A percentile compares a stretch with the other conserved stretches of the same genome.
These are phyloP conservation scores for Copsychus sechellarum DNA, from an alignment of 2,113 vertebrate species.

Conservation along the genomic window DNA sequence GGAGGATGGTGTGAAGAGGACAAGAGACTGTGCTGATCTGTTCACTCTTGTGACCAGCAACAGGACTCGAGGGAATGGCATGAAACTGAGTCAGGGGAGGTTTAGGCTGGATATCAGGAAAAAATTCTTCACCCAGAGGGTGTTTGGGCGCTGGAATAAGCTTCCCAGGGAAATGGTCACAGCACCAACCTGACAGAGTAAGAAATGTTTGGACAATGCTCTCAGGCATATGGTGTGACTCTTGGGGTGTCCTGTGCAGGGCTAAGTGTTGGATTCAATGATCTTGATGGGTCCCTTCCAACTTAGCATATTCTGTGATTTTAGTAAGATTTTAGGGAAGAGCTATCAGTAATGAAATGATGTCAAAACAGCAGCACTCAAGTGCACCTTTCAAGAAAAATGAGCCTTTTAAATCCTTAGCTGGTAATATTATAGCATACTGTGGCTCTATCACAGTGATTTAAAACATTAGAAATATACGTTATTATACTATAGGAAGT, in stretches of 20 bases:
- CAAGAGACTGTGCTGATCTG: not conserved
- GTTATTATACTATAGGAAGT: not conserved
- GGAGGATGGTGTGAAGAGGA: not conserved
- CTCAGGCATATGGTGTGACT: not conserved
- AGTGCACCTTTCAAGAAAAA: not conserved
- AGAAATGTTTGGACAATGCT: accelerated
- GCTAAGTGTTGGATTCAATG: accelerated
- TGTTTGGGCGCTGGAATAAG: accelerated
- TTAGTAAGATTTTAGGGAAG: not conserved
- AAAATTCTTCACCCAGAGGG: not conserved
- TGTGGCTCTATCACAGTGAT: not conserved
- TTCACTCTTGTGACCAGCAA: not conserved
- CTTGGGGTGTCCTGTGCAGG: accelerated
- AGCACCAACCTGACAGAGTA: not conserved
- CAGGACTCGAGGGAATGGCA: not conserved
- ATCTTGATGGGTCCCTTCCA: not conserved
- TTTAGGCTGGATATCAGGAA: not conserved
- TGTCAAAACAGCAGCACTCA: not conserved
- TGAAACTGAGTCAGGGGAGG: not conserved
- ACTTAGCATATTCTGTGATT: not conserved
- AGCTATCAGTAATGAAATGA: not conserved
- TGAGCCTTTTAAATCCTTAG: not conserved
- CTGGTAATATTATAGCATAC: not conserved
- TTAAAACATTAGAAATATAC: not conserved
- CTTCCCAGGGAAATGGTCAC: not conserved